These are phyloP conservation scores for Molossus alvarezi DNA, from an alignment of 2,797 vertebrate species.

Conservation along the genomic window DNA sequence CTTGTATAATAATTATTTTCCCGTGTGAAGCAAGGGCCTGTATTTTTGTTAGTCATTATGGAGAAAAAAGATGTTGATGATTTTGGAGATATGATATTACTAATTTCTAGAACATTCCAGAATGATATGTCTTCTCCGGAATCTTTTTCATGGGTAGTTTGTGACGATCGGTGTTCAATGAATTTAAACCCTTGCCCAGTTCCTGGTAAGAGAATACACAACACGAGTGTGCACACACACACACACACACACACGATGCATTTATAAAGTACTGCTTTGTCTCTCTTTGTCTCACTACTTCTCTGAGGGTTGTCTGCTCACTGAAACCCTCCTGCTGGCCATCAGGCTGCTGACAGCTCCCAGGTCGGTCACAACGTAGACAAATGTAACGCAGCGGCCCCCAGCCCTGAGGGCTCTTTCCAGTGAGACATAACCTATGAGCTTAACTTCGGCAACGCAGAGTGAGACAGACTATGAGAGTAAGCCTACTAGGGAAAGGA, in stretches of 20 bases:
- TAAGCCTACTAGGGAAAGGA: slow-evolving; percentile 32
- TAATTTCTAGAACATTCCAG: slow-evolving; percentile 7
- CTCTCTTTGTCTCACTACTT: slow-evolving; percentile 54
- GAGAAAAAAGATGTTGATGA: background rate
- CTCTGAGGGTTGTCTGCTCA: slow-evolving; percentile 73
- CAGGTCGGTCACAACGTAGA: background rate
- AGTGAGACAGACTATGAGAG: slow-evolving; percentile 61
- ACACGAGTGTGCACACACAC: background rate
- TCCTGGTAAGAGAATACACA: background rate
- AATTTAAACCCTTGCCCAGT: background rate
- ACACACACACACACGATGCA: background rate
- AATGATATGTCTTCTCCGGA: background rate
- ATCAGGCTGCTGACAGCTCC: slow-evolving; percentile 61
- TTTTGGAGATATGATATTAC: background rate
- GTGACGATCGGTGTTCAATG: background rate
- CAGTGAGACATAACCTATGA: slow-evolving; percentile 3
- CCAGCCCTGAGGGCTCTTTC: slow-evolving; percentile 71
- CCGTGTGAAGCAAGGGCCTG: background rate
- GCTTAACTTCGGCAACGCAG: slow-evolving; percentile 42
- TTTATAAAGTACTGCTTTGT: slow-evolving; percentile 73
- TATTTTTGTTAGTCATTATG: background rate
- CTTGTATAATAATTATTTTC: background rate
- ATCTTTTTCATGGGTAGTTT: background rate
- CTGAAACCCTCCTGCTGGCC: slow-evolving; percentile 72
- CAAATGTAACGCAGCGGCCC: slow-evolving; percentile 66